phyloP scores from a whole-genome alignment of 2,797 vertebrate species.

The Orientallactaga sibirica region DNA sequence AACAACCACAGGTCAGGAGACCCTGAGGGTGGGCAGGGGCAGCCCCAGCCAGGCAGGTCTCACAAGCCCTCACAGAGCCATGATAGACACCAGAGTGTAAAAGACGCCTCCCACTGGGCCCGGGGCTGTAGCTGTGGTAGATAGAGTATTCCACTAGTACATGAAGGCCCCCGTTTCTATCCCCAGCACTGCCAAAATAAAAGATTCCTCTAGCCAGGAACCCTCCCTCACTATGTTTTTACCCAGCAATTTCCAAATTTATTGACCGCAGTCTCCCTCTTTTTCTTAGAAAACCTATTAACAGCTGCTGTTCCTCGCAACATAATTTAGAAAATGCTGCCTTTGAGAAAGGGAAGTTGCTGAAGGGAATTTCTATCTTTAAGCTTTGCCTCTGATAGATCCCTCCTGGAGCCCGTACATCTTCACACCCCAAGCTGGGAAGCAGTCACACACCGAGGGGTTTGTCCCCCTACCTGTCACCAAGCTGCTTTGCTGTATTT shows the following conservation, averaged over 20 bases:
- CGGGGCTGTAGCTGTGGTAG: no score
- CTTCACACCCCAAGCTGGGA: background rate
- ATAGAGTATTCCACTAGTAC: background rate
- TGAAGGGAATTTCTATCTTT: conserved; percentile 72
- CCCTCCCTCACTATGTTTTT: background rate
- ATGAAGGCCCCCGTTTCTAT: background rate
- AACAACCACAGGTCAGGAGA: background rate
- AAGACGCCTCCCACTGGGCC: background rate
- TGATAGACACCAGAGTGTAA: rapidly evolving
- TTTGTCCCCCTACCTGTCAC: conserved; percentile 10
- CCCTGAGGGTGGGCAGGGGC: background rate
- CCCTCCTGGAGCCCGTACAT: conserved; percentile 31
- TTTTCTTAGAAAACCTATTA: conserved; percentile 69
- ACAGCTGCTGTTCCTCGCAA: conserved; percentile 63
- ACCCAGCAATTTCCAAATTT: conserved; percentile 28
- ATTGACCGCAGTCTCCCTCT: background rate
- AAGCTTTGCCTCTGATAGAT: conserved; percentile 44
- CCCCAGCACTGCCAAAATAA: background rate
- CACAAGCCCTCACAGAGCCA: rapidly evolving
- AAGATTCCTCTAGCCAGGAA: background rate
- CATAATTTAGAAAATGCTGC: conserved; percentile 55
- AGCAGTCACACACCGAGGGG: conserved; percentile 47
- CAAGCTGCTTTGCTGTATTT: conserved; percentile 68
- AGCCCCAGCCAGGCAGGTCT: no score
- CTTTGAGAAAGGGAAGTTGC: conserved; percentile 57